A percentile compares a stretch with the other conserved stretches of the same genome.
These are phyloP conservation scores for Vollenhovia emeryi DNA, from an alignment of 1,140 invertebrate species.

Conservation along the genomic window DNA sequence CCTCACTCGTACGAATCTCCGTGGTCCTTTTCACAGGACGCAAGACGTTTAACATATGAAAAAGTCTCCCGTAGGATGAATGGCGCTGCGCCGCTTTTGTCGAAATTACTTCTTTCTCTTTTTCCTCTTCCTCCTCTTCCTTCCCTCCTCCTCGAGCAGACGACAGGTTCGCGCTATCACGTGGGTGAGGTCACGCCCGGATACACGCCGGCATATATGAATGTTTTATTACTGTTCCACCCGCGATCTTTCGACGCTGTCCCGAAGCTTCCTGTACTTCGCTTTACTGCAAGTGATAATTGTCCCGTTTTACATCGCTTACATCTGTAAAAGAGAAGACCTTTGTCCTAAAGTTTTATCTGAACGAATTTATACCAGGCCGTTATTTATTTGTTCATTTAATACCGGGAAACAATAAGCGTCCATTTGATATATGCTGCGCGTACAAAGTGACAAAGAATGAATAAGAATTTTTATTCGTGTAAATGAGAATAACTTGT, in stretches of 20 bases:
- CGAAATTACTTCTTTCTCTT: constrained; percentile 69
- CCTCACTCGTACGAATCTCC: constrained; percentile 72
- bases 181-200: constrained; percentile 73
- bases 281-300: background rate
- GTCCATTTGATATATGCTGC: too few species aligned
- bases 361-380: background rate
- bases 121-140: constrained; percentile 55
- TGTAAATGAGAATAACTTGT: constrained; percentile 35
- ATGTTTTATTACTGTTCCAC: constrained; percentile 67
- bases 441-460: background rate
- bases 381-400: background rate
- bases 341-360: background rate
- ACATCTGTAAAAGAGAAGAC: background rate
- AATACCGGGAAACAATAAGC: background rate
- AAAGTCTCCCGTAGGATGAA: constrained; percentile 72
- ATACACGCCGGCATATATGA: constrained; percentile 72
- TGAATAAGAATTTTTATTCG: constrained; percentile 12
- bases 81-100: constrained; percentile 72
- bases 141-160: constrained; percentile 48
- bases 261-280: constrained; percentile 14
- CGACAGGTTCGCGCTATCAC: constrained; percentile 75
- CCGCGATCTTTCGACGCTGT: constrained; percentile 23
- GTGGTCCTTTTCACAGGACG: constrained; percentile 69
- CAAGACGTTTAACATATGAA: constrained; percentile 76
- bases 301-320: background rate